Evolutionary conservation across 2,113 vertebrate species (phyloP), one percentile per base, ranked within the genome.

Genomic region (Esox niger): DNA sequence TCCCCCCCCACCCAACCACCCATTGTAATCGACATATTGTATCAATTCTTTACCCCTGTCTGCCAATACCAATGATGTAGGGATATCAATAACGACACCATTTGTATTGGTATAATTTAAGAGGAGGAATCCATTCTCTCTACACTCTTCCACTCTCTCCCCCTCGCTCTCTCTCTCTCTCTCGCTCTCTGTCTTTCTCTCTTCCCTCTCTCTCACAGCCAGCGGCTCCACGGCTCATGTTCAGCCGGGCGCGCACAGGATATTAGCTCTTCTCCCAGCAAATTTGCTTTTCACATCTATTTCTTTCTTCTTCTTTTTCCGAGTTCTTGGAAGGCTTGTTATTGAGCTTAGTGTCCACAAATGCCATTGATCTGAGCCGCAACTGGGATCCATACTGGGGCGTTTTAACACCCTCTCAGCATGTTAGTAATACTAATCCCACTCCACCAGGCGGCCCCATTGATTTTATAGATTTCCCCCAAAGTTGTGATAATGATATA

Each of bases 401-500:
- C 91, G 93, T 94, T 94, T 95, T 95, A 96, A 95, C 96, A 95
- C 93, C 92, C 88, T 93, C 96, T 91, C 94, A 95, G 94, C 92
- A 89, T 94, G 95, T 93, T 81, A 95, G 95, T 93, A 93, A 95
- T 95, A 94, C 95, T 98, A 98, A 99, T 97, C 97, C 96, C 76
- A 81, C 92, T 94, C 94, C 94, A 93, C 93, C 94, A n/a, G 93
- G 95, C 95, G 94, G 94, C 92, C 93, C 90, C 93, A 98, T 97
- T 95, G 97, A 98, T 98, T 98, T 95, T 96, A 98, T 97, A 94
- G 96, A 98, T 98, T 96, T 95, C 91, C 90, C 93, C 91, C 93
- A 97, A 99, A 98, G 96, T 98, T 98, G 97, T 95, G 94, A 98
- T 98, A 98, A 98, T 98, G 97, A 98, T 96, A 96, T 95, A 97